Evolutionary conservation across 2,113 vertebrate genomes (phyloP).

Genomic region (Crypturellus undulatus): DNA sequence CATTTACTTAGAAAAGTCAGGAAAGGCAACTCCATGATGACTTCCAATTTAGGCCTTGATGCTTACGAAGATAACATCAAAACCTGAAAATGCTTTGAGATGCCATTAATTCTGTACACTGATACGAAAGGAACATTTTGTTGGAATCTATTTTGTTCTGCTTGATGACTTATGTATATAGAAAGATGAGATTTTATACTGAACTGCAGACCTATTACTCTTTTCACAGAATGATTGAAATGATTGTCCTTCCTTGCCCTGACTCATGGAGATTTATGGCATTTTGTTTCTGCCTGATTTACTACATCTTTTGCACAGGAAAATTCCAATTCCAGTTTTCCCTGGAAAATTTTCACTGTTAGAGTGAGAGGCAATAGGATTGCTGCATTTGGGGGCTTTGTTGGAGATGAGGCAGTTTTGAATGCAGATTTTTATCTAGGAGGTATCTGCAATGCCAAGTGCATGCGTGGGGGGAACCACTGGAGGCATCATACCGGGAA

Average conservation of each 20-base stretch:
- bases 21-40: background rate
- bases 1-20: background rate
- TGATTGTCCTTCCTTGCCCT: slow-evolving; percentile 12
- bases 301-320: background rate
- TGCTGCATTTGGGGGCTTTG: background rate
- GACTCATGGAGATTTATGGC: background rate
- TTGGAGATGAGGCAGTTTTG: background rate
- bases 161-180: slow-evolving; percentile 20
- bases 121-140: slow-evolving; percentile 43
- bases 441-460: background rate
- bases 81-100: background rate
- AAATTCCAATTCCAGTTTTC: slow-evolving; percentile 11
- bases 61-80: background rate
- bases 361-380: background rate
- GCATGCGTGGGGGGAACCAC: background rate
- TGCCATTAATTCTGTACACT: slow-evolving; percentile 4
- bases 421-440: slow-evolving; percentile 6
- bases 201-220: slow-evolving; percentile 27
- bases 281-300: slow-evolving; percentile 11
- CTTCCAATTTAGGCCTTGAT: background rate
- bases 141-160: slow-evolving; percentile 41
- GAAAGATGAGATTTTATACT: slow-evolving; percentile 26
- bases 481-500: background rate
- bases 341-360: background rate
- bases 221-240: background rate